Evolutionary conservation across 2,888 invertebrate genomes (phyloP).

Genomic region (Nyleta sp.): DNA sequence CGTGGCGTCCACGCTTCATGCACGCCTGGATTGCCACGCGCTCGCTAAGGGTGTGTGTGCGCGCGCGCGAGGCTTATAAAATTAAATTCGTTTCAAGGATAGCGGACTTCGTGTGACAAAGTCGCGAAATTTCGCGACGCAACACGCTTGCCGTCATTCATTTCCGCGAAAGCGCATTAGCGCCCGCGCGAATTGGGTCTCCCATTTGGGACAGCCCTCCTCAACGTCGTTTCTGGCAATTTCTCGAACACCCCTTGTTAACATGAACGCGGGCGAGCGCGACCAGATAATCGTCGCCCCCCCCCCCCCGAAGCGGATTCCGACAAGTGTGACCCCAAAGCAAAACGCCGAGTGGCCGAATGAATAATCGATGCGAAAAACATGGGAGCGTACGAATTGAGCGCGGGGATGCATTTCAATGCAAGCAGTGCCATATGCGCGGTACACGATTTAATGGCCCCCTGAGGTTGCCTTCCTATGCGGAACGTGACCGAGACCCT

Average conservation of each 20-base stretch:
- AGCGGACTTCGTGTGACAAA: conserved; percentile 18
- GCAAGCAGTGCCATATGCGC: conserved; percentile 54
- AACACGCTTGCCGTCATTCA: conserved; percentile 28
- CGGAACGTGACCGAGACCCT: conserved; percentile 57
- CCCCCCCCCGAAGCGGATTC: conserved; percentile 14
- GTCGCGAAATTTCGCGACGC: conserved; percentile 16
- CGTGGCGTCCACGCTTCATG: conserved; percentile 4
- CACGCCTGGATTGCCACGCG: conserved; percentile 22
- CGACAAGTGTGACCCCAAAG: conserved; percentile 20
- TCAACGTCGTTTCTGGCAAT: conserved; percentile 12
- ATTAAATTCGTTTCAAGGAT: conserved; percentile 41
- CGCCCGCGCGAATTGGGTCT: conserved; percentile 9
- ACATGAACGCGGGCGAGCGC: conserved; percentile 22
- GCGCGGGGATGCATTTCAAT: conserved; percentile 57
- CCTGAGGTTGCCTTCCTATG: conserved; percentile 44
- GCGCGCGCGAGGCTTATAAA: conserved; percentile 35
- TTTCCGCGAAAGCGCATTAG: conserved; percentile 29
- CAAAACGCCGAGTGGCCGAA: conserved; percentile 22
- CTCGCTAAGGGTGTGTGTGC: conserved; percentile 21
- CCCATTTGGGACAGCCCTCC: conserved; percentile 12
- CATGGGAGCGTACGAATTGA: conserved; percentile 30
- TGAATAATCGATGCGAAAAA: conserved; percentile 57
- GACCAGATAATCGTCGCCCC: conserved; percentile 19
- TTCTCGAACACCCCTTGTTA: conserved; percentile 11
- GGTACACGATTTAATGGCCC: conserved; percentile 51